Evolutionary conservation across 2,888 invertebrate species (phyloP), one percentile per base, ranked within the genome.

Genomic region (Colostygia pectinataria): DNA sequence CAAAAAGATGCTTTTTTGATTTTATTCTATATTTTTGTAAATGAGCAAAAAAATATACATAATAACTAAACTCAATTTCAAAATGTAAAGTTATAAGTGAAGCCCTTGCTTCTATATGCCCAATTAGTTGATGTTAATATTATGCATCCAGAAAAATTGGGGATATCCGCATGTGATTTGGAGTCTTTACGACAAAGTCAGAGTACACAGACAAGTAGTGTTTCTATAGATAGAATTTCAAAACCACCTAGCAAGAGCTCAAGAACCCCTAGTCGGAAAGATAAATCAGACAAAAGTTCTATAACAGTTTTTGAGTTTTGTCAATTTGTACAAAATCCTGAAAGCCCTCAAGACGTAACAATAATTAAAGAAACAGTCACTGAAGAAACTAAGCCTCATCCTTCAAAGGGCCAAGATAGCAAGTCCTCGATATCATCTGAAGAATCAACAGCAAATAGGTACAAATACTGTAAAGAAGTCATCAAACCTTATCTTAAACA

Each of bases 391-490:
- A 49, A 60, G 9, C 47, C 55, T 10, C 60, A 61, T 41, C 29
- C 28, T 1, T 14, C 43, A 14, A 15, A 6, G 0, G 15, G 33
- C 12, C n/a, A 37, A 7, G 32, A 32, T 8, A 33, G 12, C 8
- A 33, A 28, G 4, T 24, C 33, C 0, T 3, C 39, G 3, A 55
- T 51, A 23, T 42, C 39, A 9, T 37, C 36, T 2, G 48, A 57
- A 4, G 55, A 61, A 8, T 57, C 56, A 4, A 47, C 52, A 24
- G 50, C 66, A 6, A 68, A 61, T 4, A 60, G 64, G 42, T 70
- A 68, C 32, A 69, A 51, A 45, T 76, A 77, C 43, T 73, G 72
- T 39, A 74, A 63, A 53, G 80, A 82, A 62, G 66, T 80, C 1
- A 73, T 73, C 27, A 66, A 65, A 47, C 80, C 80, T 0, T 71